Conservation (phyloP, 1,140 invertebrate species). For the Aphidius gifuensis region DNA sequence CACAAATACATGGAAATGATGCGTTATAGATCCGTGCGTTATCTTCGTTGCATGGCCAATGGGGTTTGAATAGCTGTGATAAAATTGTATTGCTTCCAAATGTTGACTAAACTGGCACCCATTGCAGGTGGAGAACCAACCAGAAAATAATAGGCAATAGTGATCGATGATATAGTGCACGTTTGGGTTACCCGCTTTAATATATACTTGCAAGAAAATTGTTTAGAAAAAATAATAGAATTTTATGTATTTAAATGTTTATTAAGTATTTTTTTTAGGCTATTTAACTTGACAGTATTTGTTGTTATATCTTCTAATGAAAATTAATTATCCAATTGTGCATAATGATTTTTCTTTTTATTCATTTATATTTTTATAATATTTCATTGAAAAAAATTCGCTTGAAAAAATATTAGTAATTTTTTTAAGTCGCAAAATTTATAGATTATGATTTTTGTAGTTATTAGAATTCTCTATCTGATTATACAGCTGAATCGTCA, state of each 20-base stretch:
- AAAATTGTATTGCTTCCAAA: conserved; percentile 56
- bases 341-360: no score
- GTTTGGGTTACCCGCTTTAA: conserved; percentile 14
- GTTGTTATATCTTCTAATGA: neutral
- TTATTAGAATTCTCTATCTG: no score
- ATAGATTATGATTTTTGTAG: no score
- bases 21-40: conserved; percentile 50
- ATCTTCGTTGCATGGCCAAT: conserved; percentile 55
- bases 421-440: neutral
- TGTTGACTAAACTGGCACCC: conserved; percentile 55
- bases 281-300: no score
- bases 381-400: no score
- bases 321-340: neutral
- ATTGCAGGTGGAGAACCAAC: conserved; percentile 55
- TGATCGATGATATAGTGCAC: conserved; percentile 36
- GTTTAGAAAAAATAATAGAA: conserved; percentile 2
- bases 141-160: conserved; percentile 51
- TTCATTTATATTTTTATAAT: neutral
- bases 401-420: neutral
- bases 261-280: no score
- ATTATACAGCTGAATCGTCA: no score
- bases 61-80: conserved; percentile 55
- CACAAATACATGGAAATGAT: conserved; percentile 47
- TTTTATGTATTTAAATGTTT: no score
- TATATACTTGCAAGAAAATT: conserved; percentile 27